Evolutionary conservation across 2,888 invertebrate genomes (phyloP).

Genomic region (Diloba caeruleocephala): DNA sequence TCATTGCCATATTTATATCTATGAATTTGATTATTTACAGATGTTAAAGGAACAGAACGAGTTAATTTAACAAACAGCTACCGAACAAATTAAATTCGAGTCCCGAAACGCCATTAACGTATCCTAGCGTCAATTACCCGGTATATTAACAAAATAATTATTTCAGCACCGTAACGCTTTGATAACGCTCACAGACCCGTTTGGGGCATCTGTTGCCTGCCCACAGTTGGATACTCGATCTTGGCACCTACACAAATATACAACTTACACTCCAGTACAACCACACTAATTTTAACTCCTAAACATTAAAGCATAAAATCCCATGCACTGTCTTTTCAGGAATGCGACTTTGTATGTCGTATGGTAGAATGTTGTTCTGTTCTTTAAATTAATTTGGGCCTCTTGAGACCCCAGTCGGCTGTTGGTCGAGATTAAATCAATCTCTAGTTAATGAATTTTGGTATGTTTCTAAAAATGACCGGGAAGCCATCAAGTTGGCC

Average conservation of each 20-base stretch:
- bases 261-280: slow-evolving; percentile 9
- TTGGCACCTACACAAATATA: slow-evolving; percentile 56
- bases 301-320: slow-evolving; percentile 54
- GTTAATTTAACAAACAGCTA: slow-evolving; percentile 45
- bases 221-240: slow-evolving; percentile 69
- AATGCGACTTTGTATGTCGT: slow-evolving; percentile 19
- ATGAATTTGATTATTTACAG: slow-evolving; percentile 37
- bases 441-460: slow-evolving; percentile 78
- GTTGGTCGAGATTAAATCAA: slow-evolving; percentile 79
- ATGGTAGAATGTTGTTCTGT: slow-evolving; percentile 72
- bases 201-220: slow-evolving; percentile 83
- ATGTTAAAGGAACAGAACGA: slow-evolving; percentile 23
- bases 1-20: slow-evolving; percentile 13
- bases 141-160: slow-evolving; percentile 81
- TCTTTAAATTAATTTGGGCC: slow-evolving; percentile 86
- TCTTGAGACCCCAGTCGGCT: slow-evolving; percentile 77
- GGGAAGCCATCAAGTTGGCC: slow-evolving; percentile 51
- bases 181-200: slow-evolving; percentile 73
- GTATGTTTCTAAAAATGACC: slow-evolving; percentile 64
- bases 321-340: slow-evolving; percentile 11
- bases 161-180: slow-evolving; percentile 71
- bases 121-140: slow-evolving; percentile 58
- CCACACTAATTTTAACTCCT: slow-evolving; percentile 36
- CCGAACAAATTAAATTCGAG: slow-evolving; percentile 57
- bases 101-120: slow-evolving; percentile 53